Percentiles rank a stretch among this genome's conserved stretches.
phyloP scores from a whole-genome alignment of 2,797 vertebrate genomes.

The Acipenser transmontanus region DNA sequence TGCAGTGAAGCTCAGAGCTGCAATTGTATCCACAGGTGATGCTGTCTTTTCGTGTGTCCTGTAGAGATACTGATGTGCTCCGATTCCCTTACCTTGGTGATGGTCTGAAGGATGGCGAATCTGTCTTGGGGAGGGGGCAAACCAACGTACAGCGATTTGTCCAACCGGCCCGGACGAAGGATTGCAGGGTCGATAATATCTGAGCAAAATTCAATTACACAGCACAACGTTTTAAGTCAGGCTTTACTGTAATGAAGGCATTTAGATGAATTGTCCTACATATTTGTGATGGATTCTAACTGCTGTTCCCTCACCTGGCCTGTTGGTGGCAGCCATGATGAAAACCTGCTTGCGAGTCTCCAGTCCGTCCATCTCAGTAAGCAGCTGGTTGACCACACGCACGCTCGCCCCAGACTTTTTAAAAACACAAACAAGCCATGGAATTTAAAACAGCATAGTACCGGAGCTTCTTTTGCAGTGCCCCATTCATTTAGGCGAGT shows the following conservation, averaged over 20 bases:
- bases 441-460: too few relatives aligned
- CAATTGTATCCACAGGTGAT: too few relatives aligned
- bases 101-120: constrained; percentile 80
- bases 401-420: constrained; percentile 79
- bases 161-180: constrained; percentile 86
- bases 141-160: constrained; percentile 88
- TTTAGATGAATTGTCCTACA: too few relatives aligned
- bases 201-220: constrained; percentile 24
- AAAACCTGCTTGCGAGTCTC: constrained; percentile 84
- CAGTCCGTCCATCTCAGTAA: constrained; percentile 95
- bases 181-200: constrained; percentile 92
- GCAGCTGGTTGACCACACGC: constrained; percentile 90
- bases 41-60: too few relatives aligned
- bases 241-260: too few relatives aligned
- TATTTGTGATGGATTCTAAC: too few relatives aligned
- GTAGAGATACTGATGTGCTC: not conserved
- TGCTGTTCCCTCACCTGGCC: constrained; percentile 67
- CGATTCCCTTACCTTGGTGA: constrained; percentile 73
- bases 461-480: too few relatives aligned
- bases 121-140: constrained; percentile 79
- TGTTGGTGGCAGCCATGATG: constrained; percentile 94
- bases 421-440: constrained; percentile 7
- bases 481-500: too few relatives aligned
- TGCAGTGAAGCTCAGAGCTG: too few relatives aligned
- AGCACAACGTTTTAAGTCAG: too few relatives aligned